These are phyloP conservation scores for Corythaeola cristata DNA, from an alignment of 2,113 vertebrate species.

Conservation along the genomic window DNA sequence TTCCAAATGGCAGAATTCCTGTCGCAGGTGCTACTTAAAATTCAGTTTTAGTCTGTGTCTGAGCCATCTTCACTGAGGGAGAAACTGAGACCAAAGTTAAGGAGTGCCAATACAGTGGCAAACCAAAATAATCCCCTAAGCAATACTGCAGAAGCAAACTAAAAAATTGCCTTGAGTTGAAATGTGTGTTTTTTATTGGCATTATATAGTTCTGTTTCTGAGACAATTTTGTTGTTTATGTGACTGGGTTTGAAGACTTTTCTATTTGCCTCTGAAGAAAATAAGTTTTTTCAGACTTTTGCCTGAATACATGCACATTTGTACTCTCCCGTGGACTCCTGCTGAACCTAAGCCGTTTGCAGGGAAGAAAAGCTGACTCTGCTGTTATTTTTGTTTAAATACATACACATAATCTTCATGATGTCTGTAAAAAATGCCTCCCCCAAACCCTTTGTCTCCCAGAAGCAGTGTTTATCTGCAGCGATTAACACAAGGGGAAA, in stretches of 20 bases:
- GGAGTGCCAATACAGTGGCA: neutral
- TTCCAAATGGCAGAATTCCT: neutral
- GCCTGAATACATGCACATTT: neutral
- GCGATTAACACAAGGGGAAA: neutral
- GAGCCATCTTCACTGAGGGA: neutral
- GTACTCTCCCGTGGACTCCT: neutral
- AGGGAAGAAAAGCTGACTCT: neutral
- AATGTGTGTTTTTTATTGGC: neutral
- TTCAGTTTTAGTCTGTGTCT: neutral
- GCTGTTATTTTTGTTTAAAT: slow-evolving; percentile 8
- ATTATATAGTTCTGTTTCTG: neutral
- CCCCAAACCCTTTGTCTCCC: neutral
- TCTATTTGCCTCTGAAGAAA: neutral
- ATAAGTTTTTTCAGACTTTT: neutral
- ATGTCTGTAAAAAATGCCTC: neutral
- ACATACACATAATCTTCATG: neutral
- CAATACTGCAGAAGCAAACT: neutral
- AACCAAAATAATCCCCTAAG: neutral
- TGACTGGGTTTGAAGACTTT: neutral
- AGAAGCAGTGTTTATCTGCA: neutral
- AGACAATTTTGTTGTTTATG: neutral
- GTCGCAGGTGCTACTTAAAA: neutral
- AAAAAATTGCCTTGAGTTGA: neutral
- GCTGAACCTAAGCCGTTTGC: neutral
- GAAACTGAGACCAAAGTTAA: neutral